A percentile compares a stretch with the other conserved stretches of the same genome.
These are phyloP conservation scores for Chrysemys picta DNA, from an alignment of 2,113 vertebrate species.

Conservation along the genomic window DNA sequence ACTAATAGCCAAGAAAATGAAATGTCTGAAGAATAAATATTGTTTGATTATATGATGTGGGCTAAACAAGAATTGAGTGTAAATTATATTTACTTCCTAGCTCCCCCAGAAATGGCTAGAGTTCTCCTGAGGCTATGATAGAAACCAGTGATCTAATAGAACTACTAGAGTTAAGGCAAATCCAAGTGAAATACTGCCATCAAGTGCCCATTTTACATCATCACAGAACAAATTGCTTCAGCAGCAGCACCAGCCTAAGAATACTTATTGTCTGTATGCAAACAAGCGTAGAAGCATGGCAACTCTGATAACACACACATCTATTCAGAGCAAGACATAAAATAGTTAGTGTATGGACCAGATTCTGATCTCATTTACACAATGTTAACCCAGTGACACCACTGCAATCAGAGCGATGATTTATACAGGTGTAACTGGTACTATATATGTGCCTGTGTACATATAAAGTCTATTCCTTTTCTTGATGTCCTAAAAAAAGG, in stretches of 20 bases:
- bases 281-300: background rate
- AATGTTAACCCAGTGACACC: background rate
- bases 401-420: background rate
- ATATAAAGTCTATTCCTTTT: background rate
- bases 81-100: background rate
- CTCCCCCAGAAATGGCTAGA: background rate
- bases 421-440: background rate
- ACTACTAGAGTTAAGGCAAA: background rate
- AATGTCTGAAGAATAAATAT: slow-evolving; percentile 3
- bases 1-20: background rate
- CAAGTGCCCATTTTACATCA: slow-evolving; percentile 46
- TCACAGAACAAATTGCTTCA: background rate
- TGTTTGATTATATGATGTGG: background rate
- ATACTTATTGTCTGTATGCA: background rate
- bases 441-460: accelerated
- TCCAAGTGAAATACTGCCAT: slow-evolving; percentile 70
- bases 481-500: background rate
- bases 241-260: accelerated
- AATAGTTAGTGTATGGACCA: background rate
- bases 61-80: background rate
- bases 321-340: background rate
- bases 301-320: accelerated
- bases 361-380: accelerated
- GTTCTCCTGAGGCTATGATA: accelerated
- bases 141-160: background rate